Base-by-base conservation (phyloP, 2,113 vertebrate species). In the Casuarius casuarius region DNA sequence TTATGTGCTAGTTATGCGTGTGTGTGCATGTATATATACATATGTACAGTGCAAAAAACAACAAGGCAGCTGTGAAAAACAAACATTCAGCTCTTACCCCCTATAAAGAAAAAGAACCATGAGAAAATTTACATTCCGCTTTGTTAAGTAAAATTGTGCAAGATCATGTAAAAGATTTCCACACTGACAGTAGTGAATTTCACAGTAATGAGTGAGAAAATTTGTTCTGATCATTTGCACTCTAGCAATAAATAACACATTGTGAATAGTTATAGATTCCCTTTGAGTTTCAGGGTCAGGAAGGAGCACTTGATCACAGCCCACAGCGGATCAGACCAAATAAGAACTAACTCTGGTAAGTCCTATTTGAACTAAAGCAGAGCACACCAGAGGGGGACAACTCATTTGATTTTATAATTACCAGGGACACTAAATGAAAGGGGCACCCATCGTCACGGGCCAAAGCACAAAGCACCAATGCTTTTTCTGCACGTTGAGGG, bases 251-350 rank as follows among this genome's bases (percentile, higher is more conserved):
- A 70, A 74, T n/a, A 46, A 25, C 61, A 66, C 16, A 7, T 6
- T 40, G 49, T 19, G 51, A 83, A 61, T 20, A 0, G 3, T 0
- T 20, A 25, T 2, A 2, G 0, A 2, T 0, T 46, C 11, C 26
- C 35, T 80, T 33, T 1, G n/a, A 63, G 48, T 40, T 65, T 52
- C 78, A 84, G 31, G 58, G 56, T 51, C 51, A 72, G 56, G 35
- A 44, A 84, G 68, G 90, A 67, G 13, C 58, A 11, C 56, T n/a
- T 23, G n/a, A 38, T 13, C 61, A n/a, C 0, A 1, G 40, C 21
- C 22, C 83, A 63, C 8, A 62, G 75, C 4, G 33, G 35, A 66
- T n/a, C 21, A 7, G 2, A 49, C 8, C 18, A 17, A 33, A 12
- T 11, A 68, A 77, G 70, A 68, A 81, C 51, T 59, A 61, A 63